These are phyloP conservation scores for Camponotus vicinus DNA, from an alignment of 1,140 invertebrate species.

Conservation along the genomic window DNA sequence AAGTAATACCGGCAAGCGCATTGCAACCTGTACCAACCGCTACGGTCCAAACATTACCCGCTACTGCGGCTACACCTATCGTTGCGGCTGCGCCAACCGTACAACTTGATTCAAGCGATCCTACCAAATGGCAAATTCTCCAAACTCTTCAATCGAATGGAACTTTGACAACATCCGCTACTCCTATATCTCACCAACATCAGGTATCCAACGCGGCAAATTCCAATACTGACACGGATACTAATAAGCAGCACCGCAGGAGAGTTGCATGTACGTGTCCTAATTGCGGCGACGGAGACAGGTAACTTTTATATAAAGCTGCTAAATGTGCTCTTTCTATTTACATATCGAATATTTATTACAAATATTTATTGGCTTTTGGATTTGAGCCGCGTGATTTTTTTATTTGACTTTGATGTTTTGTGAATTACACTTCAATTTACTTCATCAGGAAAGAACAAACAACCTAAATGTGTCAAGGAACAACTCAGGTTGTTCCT, in stretches of 20 bases:
- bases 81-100: conserved; percentile 73
- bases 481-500: no score
- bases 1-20: conserved; percentile 89
- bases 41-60: conserved; percentile 81
- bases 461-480: no score
- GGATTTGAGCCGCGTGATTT: no score
- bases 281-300: conserved; percentile 96
- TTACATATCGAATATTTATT: not conserved
- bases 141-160: conserved; percentile 86
- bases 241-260: conserved; percentile 85
- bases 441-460: no score
- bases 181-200: conserved; percentile 77
- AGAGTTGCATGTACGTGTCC: conserved; percentile 98
- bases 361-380: no score
- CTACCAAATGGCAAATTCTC: conserved; percentile 93
- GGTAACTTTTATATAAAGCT: conserved; percentile 82
- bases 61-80: conserved; percentile 72
- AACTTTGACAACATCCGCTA: conserved; percentile 75
- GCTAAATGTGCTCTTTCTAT: not conserved
- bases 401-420: no score
- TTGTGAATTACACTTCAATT: no score
- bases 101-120: conserved; percentile 92
- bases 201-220: conserved; percentile 75
- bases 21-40: conserved; percentile 77
- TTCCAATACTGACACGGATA: conserved; percentile 72